Evolutionary conservation across 2,113 vertebrate species (phyloP), one percentile per base, ranked within the genome.

Genomic region (Saccopteryx bilineata): DNA sequence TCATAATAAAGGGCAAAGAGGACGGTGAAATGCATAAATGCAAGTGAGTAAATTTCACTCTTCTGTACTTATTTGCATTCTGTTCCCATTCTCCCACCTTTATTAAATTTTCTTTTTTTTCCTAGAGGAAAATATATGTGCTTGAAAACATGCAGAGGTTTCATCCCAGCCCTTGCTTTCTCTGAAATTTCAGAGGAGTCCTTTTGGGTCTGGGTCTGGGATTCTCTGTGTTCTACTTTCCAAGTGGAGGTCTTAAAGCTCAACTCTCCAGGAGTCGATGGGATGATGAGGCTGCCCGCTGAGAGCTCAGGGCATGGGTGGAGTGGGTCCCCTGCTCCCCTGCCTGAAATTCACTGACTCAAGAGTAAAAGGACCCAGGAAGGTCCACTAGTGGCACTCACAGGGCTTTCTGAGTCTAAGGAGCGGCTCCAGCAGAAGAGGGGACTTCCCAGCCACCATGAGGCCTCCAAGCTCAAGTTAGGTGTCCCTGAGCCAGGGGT

Each of bases 1-100:
- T 81, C 90, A 90, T 85, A 69, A 78, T 78, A 93, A 95, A 96
- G 95, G 95, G 86, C 94, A 93, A 58, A 33, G 9, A 56, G 52
- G 12, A 2, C 3, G 11, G 33, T 0, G n/a, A 24, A 28, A 76
- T 50, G 89, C 61, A 54, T 7, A 54, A 31, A 69, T 4, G 83
- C 61, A 60, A 19, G 5, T 17, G n/a, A 68, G 97, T 58, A 83
- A 92, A 96, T 84, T 76, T 39, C 91, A 90, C 61, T 1, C 65
- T 79, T 33, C n/a, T 0, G 23, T 7, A 4, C 24, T 52, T 31
- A 75, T 93, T 65, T 92, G 87, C 91, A 18, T 28, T 19, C 11
- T 8, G 50, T 1, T 61, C 8, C 26, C 61, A 4, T 33, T 26
- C 90, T 61, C 58, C 24, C 0, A 6, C 39, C 68, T 74, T 58